Percentiles rank a stretch among this genome's conserved stretches.
Conservation (phyloP, 2,888 invertebrate species). For the Timandra comae region DNA sequence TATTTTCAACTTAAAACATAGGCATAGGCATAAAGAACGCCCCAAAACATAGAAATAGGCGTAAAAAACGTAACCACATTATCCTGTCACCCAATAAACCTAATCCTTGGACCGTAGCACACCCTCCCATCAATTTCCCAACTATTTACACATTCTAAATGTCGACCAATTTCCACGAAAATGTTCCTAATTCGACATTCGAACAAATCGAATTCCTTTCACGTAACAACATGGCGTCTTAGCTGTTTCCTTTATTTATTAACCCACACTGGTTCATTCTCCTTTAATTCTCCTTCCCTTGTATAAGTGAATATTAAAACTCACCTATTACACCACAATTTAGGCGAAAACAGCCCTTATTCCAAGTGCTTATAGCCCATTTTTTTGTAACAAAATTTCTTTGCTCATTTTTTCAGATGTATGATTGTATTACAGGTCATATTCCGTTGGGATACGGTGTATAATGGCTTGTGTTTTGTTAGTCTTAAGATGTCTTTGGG, state of each 20-base stretch:
- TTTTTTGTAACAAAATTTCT: too few relatives aligned
- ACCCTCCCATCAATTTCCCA: conserved; percentile 13
- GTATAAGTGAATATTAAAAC: conserved; percentile 71
- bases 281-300: conserved; percentile 71
- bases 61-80: too few relatives aligned
- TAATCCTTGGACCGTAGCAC: conserved; percentile 4
- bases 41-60: too few relatives aligned
- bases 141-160: conserved; percentile 65
- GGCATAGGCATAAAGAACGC: too few relatives aligned
- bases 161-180: conserved; percentile 45
- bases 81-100: conserved; percentile 4
- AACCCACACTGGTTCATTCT: conserved; percentile 67
- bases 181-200: conserved; percentile 37
- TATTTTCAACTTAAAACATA: too few relatives aligned
- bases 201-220: conserved; percentile 69
- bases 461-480: conserved; percentile 26
- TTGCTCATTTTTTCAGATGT: conserved; percentile 36
- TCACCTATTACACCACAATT: conserved; percentile 41
- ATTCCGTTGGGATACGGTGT: conserved; percentile 21
- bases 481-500: conserved; percentile 45
- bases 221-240: conserved; percentile 57
- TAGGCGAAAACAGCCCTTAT: conserved; percentile 30
- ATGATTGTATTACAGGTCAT: conserved; percentile 29
- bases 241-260: conserved; percentile 59
- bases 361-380: too few relatives aligned